These are phyloP conservation scores for Hemiprocne comata DNA, from an alignment of 2,113 vertebrate genomes.

Conservation along the genomic window DNA sequence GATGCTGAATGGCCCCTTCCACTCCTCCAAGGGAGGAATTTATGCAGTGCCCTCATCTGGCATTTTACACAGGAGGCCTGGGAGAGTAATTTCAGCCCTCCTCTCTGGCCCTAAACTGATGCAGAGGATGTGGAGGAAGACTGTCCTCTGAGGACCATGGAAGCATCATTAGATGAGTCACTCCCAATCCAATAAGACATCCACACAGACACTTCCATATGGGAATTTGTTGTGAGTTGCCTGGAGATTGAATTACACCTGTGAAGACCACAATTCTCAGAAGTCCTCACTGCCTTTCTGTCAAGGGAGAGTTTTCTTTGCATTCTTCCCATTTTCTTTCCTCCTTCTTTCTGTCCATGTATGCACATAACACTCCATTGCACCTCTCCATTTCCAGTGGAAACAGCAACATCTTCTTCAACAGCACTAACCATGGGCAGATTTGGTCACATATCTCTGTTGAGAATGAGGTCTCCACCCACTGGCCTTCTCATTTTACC, in stretches of 20 bases:
- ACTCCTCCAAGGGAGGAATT: neutral
- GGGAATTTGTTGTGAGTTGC: neutral
- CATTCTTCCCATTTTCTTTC: neutral
- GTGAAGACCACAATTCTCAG: neutral
- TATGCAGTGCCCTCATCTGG: neutral
- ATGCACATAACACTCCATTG: neutral
- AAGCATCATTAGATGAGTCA: neutral
- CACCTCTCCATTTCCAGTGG: neutral
- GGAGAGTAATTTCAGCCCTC: neutral
- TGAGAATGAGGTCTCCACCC: fast-evolving
- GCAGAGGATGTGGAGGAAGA: neutral
- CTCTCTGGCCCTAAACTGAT: neutral
- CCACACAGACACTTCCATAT: neutral
- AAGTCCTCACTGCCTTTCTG: neutral
- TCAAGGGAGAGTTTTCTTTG: neutral
- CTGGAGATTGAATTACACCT: neutral
- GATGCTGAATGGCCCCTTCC: neutral
- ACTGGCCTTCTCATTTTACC: neutral
- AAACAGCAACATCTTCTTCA: neutral
- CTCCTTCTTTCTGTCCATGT: neutral
- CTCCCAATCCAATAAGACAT: neutral
- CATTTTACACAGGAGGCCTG: neutral
- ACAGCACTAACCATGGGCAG: neutral
- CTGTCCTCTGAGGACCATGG: neutral
- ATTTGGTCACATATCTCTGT: neutral